phyloP scores from a whole-genome alignment of 2,797 vertebrate species.

The Onychomys arenicola region DNA sequence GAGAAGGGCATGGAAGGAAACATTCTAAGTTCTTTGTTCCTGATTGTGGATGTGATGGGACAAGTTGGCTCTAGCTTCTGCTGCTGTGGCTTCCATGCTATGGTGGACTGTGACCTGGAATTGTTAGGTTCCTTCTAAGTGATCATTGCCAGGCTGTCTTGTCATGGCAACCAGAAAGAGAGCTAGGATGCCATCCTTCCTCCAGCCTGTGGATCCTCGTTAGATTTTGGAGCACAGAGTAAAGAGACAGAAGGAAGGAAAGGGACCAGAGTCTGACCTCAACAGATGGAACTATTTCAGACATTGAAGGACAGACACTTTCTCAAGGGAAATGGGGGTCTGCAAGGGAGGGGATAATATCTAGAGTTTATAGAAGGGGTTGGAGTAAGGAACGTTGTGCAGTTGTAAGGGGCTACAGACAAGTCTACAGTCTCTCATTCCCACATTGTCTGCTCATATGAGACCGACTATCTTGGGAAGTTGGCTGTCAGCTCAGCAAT shows the following conservation, averaged over 20 bases:
- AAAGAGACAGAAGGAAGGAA: not conserved
- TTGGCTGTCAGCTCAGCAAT: not conserved
- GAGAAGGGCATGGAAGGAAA: rapidly evolving
- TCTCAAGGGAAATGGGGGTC: not conserved
- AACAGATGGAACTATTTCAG: not conserved
- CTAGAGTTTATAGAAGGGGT: not conserved
- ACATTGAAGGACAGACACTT: not conserved
- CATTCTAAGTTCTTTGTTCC: not conserved
- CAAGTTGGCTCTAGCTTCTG: no score
- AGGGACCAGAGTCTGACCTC: not conserved
- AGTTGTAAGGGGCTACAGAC: not conserved
- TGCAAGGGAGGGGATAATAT: no score
- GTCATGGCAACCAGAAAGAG: not conserved
- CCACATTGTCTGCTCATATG: not conserved
- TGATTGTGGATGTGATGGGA: not conserved
- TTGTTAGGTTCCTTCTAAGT: not conserved
- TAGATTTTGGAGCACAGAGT: not conserved
- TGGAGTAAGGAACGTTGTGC: not conserved
- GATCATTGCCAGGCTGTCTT: not conserved
- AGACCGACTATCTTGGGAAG: not conserved
- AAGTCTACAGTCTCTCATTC: no score
- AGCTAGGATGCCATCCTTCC: not conserved
- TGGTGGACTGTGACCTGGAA: not conserved
- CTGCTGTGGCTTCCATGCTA: not conserved
- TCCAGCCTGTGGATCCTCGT: not conserved